Percentiles rank a stretch among this genome's conserved stretches.
Conservation (phyloP, 2,888 invertebrate species). For the Brenthis ino region DNA sequence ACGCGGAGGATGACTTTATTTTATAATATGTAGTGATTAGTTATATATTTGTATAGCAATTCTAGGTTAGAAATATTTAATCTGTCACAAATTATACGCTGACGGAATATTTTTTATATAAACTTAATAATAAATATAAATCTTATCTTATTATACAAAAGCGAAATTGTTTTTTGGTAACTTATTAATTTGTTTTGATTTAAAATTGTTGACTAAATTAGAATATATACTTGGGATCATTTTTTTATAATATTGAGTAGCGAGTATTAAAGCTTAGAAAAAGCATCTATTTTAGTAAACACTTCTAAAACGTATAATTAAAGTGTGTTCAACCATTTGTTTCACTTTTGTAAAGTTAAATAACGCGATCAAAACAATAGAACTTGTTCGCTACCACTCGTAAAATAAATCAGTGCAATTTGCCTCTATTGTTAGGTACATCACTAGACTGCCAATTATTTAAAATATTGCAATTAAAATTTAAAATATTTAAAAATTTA, state of each 20-base stretch:
- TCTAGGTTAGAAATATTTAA: too few species aligned
- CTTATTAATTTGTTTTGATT: too few species aligned
- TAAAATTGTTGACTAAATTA: background rate
- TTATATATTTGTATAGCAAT: background rate
- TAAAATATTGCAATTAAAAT: too few species aligned
- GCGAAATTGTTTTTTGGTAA: too few species aligned
- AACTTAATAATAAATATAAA: too few species aligned
- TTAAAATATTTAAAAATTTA: too few species aligned
- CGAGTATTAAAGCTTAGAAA: background rate
- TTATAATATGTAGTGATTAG: too few species aligned
- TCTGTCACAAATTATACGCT: too few species aligned
- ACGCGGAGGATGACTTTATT: too few species aligned
- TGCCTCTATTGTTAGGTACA: conserved; percentile 39
- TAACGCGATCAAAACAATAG: conserved; percentile 8
- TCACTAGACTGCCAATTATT: conserved; percentile 17
- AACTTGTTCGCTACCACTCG: conserved; percentile 10
- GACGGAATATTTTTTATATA: too few species aligned
- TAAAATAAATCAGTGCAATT: conserved; percentile 33
- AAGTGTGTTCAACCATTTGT: conserved; percentile 12
- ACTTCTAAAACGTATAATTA: conserved; percentile 13
- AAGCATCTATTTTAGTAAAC: conserved; percentile 2
- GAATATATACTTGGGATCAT: background rate
- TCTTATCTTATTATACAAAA: background rate
- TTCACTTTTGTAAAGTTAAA: background rate
- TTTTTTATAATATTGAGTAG: background rate